Conservation (phyloP, 2,797 vertebrate genomes). For the Tragopan temminckii region DNA sequence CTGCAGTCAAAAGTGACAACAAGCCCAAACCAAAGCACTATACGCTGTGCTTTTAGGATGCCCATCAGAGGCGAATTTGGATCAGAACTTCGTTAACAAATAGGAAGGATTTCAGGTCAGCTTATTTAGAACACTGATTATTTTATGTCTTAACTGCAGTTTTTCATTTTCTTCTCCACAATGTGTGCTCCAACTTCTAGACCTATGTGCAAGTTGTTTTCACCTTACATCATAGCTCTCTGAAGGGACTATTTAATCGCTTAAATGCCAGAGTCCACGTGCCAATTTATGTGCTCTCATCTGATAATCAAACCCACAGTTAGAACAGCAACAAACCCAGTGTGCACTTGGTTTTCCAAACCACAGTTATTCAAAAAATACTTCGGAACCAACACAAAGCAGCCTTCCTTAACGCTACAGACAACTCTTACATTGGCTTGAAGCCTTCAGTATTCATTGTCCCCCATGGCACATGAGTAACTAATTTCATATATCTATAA, state of each 20-base stretch:
- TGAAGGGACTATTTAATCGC: background rate
- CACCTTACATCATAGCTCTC: background rate
- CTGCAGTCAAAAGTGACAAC: rapidly evolving
- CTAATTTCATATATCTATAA: conserved; percentile 32
- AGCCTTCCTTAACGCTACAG: background rate
- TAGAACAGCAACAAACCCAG: background rate
- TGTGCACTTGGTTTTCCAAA: background rate
- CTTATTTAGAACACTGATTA: background rate
- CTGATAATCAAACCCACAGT: background rate
- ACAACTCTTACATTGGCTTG: background rate
- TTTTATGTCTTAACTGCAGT: background rate
- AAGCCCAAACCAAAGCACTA: rapidly evolving
- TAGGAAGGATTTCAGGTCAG: background rate
- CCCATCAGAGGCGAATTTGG: background rate
- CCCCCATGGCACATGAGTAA: background rate
- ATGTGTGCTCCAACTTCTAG: background rate
- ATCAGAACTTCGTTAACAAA: background rate
- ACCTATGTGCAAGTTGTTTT: background rate
- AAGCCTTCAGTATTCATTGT: background rate
- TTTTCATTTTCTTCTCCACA: background rate
- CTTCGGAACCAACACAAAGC: conserved; percentile 14
- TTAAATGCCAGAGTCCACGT: background rate
- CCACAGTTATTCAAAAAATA: conserved; percentile 30
- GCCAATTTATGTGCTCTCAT: background rate
- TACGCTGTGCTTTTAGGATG: background rate